Evolutionary conservation across 2,888 invertebrate species (phyloP).

Genomic region (Tetanocera ferruginea): DNA sequence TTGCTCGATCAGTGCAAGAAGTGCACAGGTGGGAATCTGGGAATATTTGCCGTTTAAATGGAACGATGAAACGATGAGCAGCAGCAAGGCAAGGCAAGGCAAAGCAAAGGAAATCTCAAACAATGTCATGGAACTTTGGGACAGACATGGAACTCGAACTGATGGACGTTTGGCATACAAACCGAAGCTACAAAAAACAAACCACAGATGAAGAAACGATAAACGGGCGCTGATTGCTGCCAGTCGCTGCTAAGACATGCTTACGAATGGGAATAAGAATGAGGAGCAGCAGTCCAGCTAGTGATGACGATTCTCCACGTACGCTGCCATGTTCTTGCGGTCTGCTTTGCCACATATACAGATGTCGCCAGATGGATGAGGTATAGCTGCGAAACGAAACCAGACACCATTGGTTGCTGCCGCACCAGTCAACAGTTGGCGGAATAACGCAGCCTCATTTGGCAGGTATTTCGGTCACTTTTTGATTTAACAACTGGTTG

Average conservation of each 20-base stretch:
- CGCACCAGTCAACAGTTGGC: background rate
- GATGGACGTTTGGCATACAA: conserved; percentile 22
- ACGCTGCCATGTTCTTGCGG: conserved; percentile 28
- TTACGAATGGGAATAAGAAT: conserved; percentile 22
- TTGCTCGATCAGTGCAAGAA: conserved; percentile 18
- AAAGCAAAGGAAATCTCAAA: background rate
- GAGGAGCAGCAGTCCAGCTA: background rate
- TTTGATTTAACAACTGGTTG: conserved; percentile 51
- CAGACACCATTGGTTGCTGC: background rate
- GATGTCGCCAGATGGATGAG: conserved; percentile 31
- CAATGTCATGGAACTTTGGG: background rate
- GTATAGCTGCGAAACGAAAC: conserved; percentile 1
- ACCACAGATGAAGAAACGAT: conserved; percentile 18
- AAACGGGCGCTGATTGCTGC: conserved; percentile 45
- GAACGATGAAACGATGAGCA: background rate
- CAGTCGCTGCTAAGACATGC: conserved; percentile 23
- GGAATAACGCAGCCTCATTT: conserved; percentile 24
- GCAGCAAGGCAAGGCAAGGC: background rate
- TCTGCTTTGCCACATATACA: conserved; percentile 18
- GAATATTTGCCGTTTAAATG: conserved; percentile 45
- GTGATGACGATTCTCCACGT: conserved; percentile 31
- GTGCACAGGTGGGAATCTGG: conserved; percentile 53
- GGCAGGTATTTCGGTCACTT: conserved; percentile 50
- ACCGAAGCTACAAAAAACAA: background rate
- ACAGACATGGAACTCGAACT: conserved; percentile 1